These are phyloP conservation scores for Corythaeola cristata DNA, from an alignment of 2,113 vertebrate genomes.

Conservation along the genomic window DNA sequence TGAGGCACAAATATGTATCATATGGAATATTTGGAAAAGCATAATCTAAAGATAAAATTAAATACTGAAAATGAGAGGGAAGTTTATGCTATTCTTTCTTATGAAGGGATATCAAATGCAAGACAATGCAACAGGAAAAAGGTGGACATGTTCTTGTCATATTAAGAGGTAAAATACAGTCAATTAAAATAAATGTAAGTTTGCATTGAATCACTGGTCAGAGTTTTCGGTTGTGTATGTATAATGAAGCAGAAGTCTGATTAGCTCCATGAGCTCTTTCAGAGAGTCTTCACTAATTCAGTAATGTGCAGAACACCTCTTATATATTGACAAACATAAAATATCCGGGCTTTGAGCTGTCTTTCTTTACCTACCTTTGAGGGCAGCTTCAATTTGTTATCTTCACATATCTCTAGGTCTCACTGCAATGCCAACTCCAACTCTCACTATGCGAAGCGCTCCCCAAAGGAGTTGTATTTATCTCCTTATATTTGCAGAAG, in stretches of 20 bases:
- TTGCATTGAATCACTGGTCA: not conserved
- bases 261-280: not conserved
- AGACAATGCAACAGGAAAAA: not conserved
- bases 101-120: not conserved
- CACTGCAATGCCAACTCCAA: not conserved
- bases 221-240: not conserved
- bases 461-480: not conserved
- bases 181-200: not conserved
- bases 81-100: not conserved
- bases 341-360: not conserved
- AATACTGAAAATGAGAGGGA: not conserved
- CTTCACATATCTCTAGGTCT: not conserved
- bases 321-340: not conserved
- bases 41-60: not conserved
- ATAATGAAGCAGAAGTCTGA: not conserved
- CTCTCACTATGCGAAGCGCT: not conserved
- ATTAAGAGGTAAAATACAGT: not conserved
- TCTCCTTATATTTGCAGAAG: not conserved
- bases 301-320: not conserved
- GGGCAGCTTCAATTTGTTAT: not conserved
- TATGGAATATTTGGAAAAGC: not conserved
- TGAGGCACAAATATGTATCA: not conserved
- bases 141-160: not conserved
- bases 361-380: not conserved
- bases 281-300: not conserved